Evolutionary conservation across 2,888 invertebrate species (phyloP).

Genomic region (Callyntrura sp.): DNA sequence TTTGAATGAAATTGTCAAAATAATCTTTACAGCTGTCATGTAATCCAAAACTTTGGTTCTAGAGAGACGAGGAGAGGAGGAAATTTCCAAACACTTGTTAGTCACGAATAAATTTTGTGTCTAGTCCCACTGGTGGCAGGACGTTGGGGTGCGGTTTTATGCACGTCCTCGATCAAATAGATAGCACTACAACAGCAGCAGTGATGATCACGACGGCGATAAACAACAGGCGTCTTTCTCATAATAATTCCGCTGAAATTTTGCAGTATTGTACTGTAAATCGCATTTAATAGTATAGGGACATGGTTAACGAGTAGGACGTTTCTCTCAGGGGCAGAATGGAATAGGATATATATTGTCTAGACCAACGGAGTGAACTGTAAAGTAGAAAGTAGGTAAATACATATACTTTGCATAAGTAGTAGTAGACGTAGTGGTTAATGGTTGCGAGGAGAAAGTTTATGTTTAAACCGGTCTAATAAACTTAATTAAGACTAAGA

Average conservation of each 20-base stretch:
- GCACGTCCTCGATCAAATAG: slow-evolving; percentile 32
- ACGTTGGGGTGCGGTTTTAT: slow-evolving; percentile 38
- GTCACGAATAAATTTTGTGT: no score
- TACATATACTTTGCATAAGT: background rate
- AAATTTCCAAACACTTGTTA: background rate
- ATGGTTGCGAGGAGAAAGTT: background rate
- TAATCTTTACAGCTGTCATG: slow-evolving; percentile 54
- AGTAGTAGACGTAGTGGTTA: background rate
- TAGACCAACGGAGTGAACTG: no score
- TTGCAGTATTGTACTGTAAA: slow-evolving; percentile 1
- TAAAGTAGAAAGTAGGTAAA: background rate
- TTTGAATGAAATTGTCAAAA: slow-evolving; percentile 60
- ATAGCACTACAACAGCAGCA: slow-evolving; percentile 3
- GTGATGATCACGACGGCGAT: slow-evolving; percentile 1
- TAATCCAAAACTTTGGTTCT: slow-evolving; percentile 42
- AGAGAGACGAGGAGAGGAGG: background rate
- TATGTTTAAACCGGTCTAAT: slow-evolving; percentile 12
- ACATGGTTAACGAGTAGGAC: no score
- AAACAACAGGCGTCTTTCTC: background rate
- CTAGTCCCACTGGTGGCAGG: background rate
- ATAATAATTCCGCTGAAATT: slow-evolving; percentile 16
- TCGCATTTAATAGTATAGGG: background rate
- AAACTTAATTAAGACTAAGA: slow-evolving; percentile 62
- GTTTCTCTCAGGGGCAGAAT: no score
- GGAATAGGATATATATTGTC: no score